Base-by-base conservation (phyloP, 35 echinoderm and acorn worm genomes). In the Nesometra sesokonis region DNA sequence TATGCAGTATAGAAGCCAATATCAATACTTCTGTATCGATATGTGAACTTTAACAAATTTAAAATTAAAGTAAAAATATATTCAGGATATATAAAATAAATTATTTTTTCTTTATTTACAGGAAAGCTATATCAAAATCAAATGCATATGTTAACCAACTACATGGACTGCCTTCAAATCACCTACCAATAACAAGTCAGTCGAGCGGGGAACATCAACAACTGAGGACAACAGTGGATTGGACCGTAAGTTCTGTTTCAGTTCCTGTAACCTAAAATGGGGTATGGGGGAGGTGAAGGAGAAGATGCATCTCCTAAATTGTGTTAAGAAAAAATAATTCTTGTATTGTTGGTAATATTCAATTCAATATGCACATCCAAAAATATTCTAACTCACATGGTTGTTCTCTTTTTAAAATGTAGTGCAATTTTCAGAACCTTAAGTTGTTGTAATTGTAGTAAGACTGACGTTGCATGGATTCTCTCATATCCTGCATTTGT, bases 71-170 rank as follows among this genome's bases (percentile, higher is more conserved):
- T n/a, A n/a, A n/a, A n/a, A n/a, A n/a, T n/a, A n/a, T n/a, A n/a
- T n/a, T n/a, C n/a, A n/a, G n/a, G n/a, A 15, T 43, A 43, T 43
- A 4, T 43, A 43, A 43, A 7, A 27, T 67, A 11, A 67, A 67
- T 27, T 67, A 19, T 90, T 85, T 23, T 81, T 84, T 89, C 78
- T 29, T 77, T 83, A 76, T 43, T 83, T 93, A 17, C 86, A 98
- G 95, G 92, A 98, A 98, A 86, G 95, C 95, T 80, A 98, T 98
- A 32, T 98, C 95, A 17, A 99, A 99, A 85, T 94, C 95, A 21
- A 99, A 93, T 94, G 96, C 96, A 19, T 91, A 99, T 39, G 92
- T 90, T 17, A 88, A 91, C 35, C 90, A 94, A 33, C 57, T 99
- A 11, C 96, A 99, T 90, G 96, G 96, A 35, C 94, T 99, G 32